Percentiles rank a stretch among this genome's conserved stretches.
These are phyloP conservation scores for Pristionchus entomophagus DNA, from an alignment of 2,888 invertebrate species.

Conservation along the genomic window DNA sequence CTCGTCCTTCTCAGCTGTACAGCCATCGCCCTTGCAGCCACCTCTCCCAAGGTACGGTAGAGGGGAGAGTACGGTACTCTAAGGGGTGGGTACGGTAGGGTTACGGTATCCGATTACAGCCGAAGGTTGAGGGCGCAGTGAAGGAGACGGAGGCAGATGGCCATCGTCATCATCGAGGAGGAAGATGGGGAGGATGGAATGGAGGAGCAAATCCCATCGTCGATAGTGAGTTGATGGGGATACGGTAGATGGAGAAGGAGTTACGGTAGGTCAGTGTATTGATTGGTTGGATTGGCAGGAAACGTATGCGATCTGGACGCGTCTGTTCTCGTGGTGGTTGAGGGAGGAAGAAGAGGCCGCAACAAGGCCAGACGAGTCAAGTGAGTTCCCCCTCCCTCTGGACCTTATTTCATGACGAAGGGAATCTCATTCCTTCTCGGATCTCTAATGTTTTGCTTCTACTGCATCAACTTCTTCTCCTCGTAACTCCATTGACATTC, in stretches of 20 bases:
- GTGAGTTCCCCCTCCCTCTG: slow-evolving; percentile 17
- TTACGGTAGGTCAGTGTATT: not conserved
- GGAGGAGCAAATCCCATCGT: slow-evolving; percentile 14
- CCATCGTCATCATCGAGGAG: slow-evolving; percentile 1
- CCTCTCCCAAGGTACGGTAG: slow-evolving; percentile 16
- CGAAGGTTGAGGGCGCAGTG: not conserved
- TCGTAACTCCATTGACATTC: not conserved
- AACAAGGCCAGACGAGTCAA: slow-evolving; percentile 63
- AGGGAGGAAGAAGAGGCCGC: slow-evolving; percentile 50
- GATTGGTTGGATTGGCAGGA: slow-evolving; percentile 48
- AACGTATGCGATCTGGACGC: slow-evolving; percentile 67
- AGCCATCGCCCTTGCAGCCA: not conserved
- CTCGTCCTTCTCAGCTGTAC: not conserved
- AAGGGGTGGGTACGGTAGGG: not conserved
- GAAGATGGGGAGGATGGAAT: not conserved
- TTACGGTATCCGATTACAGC: no score
- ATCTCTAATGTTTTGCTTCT: not conserved
- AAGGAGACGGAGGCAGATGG: slow-evolving; percentile 35
- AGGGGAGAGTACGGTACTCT: not conserved
- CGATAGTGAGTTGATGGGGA: slow-evolving; percentile 2
- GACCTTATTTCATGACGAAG: no score
- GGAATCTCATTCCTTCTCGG: not conserved
- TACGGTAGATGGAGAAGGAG: not conserved
- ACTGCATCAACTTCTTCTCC: not conserved
- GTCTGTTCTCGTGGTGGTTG: slow-evolving; percentile 61